These are phyloP conservation scores for Bombus vancouverensis DNA, from an alignment of 1,140 invertebrate species.

Conservation along the genomic window DNA sequence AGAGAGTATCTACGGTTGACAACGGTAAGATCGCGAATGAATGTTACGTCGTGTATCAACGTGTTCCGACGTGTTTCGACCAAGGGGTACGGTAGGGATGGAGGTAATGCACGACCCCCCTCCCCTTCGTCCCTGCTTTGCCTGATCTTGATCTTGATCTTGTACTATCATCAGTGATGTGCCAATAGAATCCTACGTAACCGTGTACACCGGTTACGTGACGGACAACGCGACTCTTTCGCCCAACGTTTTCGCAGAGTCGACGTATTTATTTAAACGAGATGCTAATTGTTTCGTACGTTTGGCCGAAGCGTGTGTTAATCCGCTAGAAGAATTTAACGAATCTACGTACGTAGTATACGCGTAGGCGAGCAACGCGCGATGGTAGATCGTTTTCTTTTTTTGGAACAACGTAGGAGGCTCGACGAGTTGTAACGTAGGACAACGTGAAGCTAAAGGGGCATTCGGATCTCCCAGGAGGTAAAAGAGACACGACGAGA, in stretches of 20 bases:
- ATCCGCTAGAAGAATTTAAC: not conserved
- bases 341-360: not conserved
- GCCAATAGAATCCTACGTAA: not conserved
- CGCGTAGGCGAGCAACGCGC: not conserved
- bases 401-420: not conserved
- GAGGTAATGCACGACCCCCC: too few relatives aligned
- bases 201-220: not conserved
- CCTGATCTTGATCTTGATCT: constrained; percentile 20
- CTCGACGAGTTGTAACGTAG: not conserved
- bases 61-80: constrained; percentile 47
- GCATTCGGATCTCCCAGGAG: not conserved
- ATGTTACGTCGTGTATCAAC: constrained; percentile 15
- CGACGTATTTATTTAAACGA: not conserved
- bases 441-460: not conserved
- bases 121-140: not conserved
- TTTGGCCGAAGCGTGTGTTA: not conserved
- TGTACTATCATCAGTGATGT: not conserved
- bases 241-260: too few relatives aligned
- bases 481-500: not conserved
- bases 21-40: constrained; percentile 40
- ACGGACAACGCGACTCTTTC: not conserved
- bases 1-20: constrained; percentile 39
- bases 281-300: not conserved
- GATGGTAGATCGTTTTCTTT: not conserved
- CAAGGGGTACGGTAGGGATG: not conserved